These are phyloP conservation scores for Tonatia bakeri DNA, from an alignment of 2,113 vertebrate genomes.

Conservation along the genomic window DNA sequence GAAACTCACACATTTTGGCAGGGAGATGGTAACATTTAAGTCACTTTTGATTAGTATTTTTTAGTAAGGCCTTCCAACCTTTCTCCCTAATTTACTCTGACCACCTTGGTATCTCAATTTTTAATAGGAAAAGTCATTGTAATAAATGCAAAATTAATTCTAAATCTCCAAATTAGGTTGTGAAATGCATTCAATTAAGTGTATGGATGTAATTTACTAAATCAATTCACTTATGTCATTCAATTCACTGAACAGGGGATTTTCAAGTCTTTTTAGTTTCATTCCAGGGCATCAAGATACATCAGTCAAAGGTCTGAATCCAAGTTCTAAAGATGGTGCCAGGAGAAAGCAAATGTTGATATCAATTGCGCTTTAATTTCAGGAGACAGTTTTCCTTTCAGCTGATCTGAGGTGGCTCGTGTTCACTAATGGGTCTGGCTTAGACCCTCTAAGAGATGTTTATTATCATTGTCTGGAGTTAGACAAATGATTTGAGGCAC, in stretches of 20 bases:
- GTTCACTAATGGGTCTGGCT: constrained; percentile 16
- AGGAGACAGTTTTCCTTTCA: constrained; percentile 45
- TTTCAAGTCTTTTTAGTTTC: constrained; percentile 37
- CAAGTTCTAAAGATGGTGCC: constrained; percentile 24
- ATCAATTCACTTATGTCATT: neutral
- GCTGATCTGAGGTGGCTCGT: constrained; percentile 3
- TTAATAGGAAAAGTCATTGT: constrained; percentile 1
- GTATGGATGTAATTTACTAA: neutral
- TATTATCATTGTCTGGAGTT: neutral
- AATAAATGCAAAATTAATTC: constrained; percentile 49
- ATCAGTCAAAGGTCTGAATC: neutral
- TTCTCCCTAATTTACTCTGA: neutral
- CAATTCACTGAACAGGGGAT: neutral
- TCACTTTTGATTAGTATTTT: constrained; percentile 69
- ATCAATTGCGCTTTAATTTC: constrained; percentile 34
- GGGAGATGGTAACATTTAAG: constrained; percentile 49
- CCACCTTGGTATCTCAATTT: neutral
- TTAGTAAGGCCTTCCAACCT: constrained; percentile 48
- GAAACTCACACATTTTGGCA: constrained; percentile 53
- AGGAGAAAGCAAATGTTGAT: constrained; percentile 11
- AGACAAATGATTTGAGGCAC: neutral
- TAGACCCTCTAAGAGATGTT: constrained; percentile 37
- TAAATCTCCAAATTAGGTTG: constrained; percentile 27
- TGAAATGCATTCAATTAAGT: constrained; percentile 43
- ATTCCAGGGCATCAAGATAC: neutral